Conservation (phyloP, 1,140 invertebrate species). For the Bombus ignitus region DNA sequence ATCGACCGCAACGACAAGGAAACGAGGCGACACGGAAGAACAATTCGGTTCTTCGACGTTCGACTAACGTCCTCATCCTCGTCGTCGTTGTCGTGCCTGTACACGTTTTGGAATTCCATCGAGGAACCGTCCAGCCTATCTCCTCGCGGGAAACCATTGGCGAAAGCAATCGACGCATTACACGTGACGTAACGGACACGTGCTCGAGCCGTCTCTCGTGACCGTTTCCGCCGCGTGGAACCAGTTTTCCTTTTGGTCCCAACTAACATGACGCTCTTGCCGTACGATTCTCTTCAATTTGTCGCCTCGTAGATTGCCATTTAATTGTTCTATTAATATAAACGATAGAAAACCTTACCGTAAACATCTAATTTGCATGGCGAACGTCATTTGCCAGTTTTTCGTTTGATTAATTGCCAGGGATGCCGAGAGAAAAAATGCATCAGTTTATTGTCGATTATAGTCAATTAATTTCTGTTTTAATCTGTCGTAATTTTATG, state of each 20-base stretch:
- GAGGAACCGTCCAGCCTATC: neutral
- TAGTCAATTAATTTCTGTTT: neutral
- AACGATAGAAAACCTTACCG: neutral
- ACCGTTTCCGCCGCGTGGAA: neutral
- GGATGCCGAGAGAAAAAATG: no score
- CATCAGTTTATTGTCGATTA: neutral
- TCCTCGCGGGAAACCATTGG: conserved; percentile 26
- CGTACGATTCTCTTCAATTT: neutral
- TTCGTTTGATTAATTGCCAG: neutral
- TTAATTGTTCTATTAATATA: neutral
- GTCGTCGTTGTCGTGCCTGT: neutral
- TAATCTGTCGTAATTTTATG: neutral
- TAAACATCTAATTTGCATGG: neutral
- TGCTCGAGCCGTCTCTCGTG: conserved; percentile 20
- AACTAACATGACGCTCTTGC: neutral
- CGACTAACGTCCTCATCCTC: conserved; percentile 26
- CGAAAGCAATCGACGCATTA: conserved; percentile 41
- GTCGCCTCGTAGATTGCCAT: neutral
- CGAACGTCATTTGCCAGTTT: neutral
- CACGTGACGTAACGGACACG: conserved; percentile 54
- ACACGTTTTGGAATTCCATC: conserved; percentile 47
- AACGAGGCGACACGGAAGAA: conserved; percentile 67
- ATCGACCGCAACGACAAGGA: conserved; percentile 68
- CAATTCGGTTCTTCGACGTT: conserved; percentile 55
- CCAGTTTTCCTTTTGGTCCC: neutral